A percentile compares a stretch with the other conserved stretches of the same genome.
phyloP scores from a whole-genome alignment of 1,140 invertebrate genomes.

The Zeugodacus cucurbitae region DNA sequence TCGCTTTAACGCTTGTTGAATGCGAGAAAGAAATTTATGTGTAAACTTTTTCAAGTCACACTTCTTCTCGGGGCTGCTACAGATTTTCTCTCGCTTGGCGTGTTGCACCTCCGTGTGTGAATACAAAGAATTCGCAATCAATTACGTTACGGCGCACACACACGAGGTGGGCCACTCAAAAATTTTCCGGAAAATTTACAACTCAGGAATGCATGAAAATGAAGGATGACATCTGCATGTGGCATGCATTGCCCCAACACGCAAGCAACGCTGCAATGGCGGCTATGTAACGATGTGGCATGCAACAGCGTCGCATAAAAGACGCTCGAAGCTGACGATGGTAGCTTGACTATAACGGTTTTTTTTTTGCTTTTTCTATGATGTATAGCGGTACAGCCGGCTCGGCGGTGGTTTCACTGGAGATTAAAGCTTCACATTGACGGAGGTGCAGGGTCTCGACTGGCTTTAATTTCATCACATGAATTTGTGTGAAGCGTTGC shows the following conservation, averaged over 20 bases:
- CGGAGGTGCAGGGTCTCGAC: background rate
- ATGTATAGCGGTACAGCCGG: no score
- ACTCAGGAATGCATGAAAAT: conserved; percentile 27
- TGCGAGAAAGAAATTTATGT: background rate
- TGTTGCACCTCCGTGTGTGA: background rate
- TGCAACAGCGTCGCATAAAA: background rate
- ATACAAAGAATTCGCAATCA: conserved; percentile 4
- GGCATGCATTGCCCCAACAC: background rate
- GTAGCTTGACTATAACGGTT: background rate
- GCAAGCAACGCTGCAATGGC: background rate
- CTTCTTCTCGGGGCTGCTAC: background rate
- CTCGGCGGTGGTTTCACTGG: background rate
- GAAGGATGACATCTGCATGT: conserved; percentile 26
- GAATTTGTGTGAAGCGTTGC: background rate
- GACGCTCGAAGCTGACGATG: background rate
- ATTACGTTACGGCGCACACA: background rate
- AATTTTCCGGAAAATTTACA: conserved; percentile 30
- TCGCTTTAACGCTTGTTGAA: background rate
- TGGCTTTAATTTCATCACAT: background rate
- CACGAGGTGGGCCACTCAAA: background rate
- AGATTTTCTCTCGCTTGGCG: background rate
- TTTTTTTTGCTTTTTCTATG: no score
- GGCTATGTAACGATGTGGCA: background rate
- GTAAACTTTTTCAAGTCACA: background rate
- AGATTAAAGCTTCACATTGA: background rate